Percentiles rank a stretch among this genome's conserved stretches.
Conservation (phyloP, 2,888 invertebrate genomes). For the Dicyrtoma fusca region DNA sequence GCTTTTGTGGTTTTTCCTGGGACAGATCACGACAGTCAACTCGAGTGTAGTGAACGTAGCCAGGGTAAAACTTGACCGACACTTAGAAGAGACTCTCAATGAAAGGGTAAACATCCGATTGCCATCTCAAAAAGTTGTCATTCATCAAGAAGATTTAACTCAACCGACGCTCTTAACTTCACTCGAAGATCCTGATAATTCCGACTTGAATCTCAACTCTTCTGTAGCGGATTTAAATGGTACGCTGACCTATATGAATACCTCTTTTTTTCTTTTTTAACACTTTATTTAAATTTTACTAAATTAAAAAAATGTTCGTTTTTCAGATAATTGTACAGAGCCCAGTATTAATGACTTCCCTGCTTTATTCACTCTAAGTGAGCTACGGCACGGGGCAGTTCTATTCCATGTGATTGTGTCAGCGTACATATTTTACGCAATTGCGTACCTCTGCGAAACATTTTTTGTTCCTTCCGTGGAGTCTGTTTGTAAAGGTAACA, state of each 20-base stretch:
- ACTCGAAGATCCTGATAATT: too few species aligned
- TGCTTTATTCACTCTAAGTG: slow-evolving; percentile 64
- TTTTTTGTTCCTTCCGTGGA: slow-evolving; percentile 70
- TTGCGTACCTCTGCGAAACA: slow-evolving; percentile 69
- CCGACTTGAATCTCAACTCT: too few species aligned
- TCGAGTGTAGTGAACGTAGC: too few species aligned
- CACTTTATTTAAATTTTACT: too few species aligned
- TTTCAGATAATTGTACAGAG: slow-evolving; percentile 61
- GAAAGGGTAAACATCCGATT: too few species aligned
- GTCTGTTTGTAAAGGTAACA: slow-evolving; percentile 42
- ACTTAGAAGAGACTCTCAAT: too few species aligned
- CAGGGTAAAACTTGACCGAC: too few species aligned
- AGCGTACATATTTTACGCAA: slow-evolving; percentile 67
- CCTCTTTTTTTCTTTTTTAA: too few species aligned
- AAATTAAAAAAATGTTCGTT: background rate
- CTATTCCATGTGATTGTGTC: slow-evolving; percentile 66
- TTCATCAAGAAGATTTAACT: slow-evolving; percentile 3
- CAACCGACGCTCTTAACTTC: slow-evolving; percentile 1
- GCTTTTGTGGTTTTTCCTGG: too few species aligned
- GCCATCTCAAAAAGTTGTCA: background rate
- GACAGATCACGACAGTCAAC: too few species aligned
- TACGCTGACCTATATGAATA: too few species aligned
- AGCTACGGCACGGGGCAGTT: slow-evolving; percentile 65
- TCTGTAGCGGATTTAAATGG: background rate
- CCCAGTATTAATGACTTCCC: slow-evolving; percentile 69